Evolutionary conservation across 2,113 vertebrate species (phyloP).

Genomic region (Upupa epops): DNA sequence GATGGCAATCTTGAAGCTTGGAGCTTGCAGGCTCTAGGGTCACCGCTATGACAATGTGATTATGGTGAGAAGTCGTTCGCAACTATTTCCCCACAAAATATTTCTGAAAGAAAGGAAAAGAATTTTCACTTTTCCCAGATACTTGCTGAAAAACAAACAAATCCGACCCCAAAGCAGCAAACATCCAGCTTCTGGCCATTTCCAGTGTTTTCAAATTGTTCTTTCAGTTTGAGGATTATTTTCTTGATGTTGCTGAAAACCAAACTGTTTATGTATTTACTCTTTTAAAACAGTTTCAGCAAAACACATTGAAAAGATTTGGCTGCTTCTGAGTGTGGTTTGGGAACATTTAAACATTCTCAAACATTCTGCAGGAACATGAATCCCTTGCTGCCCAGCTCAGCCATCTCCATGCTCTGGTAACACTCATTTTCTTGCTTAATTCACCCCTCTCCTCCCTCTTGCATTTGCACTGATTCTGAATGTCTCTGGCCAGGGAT

Average conservation of each 20-base stretch:
- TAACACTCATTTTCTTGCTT: conserved; percentile 2
- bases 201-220: conserved; percentile 20
- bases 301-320: conserved; percentile 41
- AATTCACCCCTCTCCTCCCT: neutral
- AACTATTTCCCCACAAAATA: neutral
- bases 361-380: neutral
- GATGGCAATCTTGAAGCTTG: neutral
- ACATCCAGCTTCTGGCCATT: conserved; percentile 22
- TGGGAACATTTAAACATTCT: conserved; percentile 24
- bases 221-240: conserved; percentile 12
- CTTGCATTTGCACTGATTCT: neutral
- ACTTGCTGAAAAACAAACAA: conserved; percentile 5
- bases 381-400: neutral
- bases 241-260: conserved; percentile 32
- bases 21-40: neutral
- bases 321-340: neutral
- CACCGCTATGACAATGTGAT: neutral
- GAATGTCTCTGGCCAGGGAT: neutral
- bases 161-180: conserved; percentile 6
- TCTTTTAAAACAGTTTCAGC: neutral
- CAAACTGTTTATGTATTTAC: conserved; percentile 11
- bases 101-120: neutral
- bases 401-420: neutral
- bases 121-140: neutral
- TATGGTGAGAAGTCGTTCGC: neutral